Percentiles rank a stretch among this genome's conserved stretches.
phyloP scores from a whole-genome alignment of 2,797 vertebrate species.

The Melanotaenia parkinsoni region DNA sequence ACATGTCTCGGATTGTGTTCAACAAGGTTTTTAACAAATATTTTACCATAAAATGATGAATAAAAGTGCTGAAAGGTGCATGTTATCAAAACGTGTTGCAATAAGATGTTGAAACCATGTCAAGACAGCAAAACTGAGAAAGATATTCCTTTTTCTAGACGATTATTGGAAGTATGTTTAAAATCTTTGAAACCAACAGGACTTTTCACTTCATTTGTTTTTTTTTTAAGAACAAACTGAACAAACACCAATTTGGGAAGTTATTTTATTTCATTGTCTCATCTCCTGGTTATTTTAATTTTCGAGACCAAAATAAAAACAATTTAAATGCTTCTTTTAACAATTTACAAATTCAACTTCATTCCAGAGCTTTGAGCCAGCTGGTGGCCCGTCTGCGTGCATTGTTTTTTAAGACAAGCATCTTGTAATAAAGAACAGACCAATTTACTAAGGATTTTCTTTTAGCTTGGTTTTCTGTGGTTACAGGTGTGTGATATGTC shows the following conservation, averaged over 20 bases:
- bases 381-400: background rate
- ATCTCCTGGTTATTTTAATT: no score
- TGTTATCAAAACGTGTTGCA: background rate
- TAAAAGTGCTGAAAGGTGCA: background rate
- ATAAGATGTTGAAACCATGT: no score
- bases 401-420: background rate
- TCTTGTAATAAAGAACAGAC: background rate
- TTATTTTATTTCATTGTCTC: background rate
- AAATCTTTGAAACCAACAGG: background rate
- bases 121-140: no score
- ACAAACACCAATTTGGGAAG: background rate
- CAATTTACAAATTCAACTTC: background rate
- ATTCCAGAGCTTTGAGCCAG: background rate
- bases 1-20: no score
- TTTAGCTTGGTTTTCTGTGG: no score
- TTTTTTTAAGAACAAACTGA: background rate
- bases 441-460: background rate
- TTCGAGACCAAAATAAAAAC: background rate
- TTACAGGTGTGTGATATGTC: no score
- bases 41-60: no score
- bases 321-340: background rate
- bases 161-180: background rate
- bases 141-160: no score
- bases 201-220: constrained; percentile 2
- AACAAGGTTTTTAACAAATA: no score